A percentile compares a stretch with the other conserved stretches of the same genome.
Conservation (phyloP, 92 coral and sea anemone species). For the Hydrozoanthus gracilis region DNA sequence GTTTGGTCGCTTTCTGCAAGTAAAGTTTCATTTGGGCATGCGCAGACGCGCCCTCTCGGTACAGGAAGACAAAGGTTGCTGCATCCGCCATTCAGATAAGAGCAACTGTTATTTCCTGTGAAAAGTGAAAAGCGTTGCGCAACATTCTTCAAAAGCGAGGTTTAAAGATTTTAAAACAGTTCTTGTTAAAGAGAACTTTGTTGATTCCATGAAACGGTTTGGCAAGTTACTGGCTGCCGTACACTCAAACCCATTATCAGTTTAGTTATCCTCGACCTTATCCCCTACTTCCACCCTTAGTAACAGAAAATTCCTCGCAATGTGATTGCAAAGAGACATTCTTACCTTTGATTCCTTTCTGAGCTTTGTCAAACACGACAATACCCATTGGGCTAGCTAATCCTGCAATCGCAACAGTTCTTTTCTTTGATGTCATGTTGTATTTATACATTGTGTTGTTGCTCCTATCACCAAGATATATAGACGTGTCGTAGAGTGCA, state of each 20-base stretch:
- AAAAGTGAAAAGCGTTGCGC: too few relatives aligned
- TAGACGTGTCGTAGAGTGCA: background rate
- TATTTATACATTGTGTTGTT: background rate
- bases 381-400: background rate
- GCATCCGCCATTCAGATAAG: conserved; percentile 81
- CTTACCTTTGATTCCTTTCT: background rate
- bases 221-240: too few relatives aligned
- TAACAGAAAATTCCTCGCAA: too few relatives aligned
- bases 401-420: conserved; percentile 1
- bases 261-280: too few relatives aligned
- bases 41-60: conserved; percentile 78
- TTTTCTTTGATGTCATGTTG: conserved; percentile 28
- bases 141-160: too few relatives aligned
- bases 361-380: conserved; percentile 7
- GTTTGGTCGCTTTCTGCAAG: conserved; percentile 56
- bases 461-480: conserved; percentile 2
- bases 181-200: too few relatives aligned
- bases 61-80: conserved; percentile 85
- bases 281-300: too few relatives aligned
- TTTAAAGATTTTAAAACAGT: too few relatives aligned
- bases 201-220: too few relatives aligned
- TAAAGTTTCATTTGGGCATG: conserved; percentile 82
- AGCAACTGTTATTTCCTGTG: conserved; percentile 71
- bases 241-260: too few relatives aligned
- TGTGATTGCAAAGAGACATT: too few relatives aligned